These are phyloP conservation scores for Plectus sambesii DNA, from an alignment of 1,140 invertebrate species.

Conservation along the genomic window DNA sequence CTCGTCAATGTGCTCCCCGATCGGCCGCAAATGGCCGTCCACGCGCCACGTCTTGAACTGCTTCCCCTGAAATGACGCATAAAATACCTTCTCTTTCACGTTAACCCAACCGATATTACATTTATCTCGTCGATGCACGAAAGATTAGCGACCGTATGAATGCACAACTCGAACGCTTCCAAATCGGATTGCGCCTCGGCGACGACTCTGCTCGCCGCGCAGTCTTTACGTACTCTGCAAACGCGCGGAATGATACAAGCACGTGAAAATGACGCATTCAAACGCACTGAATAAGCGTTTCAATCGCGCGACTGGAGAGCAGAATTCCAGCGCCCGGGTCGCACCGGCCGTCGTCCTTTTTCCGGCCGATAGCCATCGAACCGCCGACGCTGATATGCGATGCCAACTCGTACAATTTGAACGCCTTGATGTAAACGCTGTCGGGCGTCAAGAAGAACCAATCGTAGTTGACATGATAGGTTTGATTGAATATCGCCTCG, in stretches of 20 bases:
- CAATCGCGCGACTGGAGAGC: constrained; percentile 37
- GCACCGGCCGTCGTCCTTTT: constrained; percentile 26
- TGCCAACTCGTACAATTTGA: constrained; percentile 27
- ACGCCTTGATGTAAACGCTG: constrained; percentile 42
- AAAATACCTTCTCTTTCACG: no score
- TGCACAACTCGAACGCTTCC: constrained; percentile 38
- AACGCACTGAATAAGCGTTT: constrained; percentile 31
- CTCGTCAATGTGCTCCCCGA: no score
- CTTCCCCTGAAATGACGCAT: constrained; percentile 16
- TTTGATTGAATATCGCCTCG: constrained; percentile 38
- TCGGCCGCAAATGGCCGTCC: no score
- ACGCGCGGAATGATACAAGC: no score
- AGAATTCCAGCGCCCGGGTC: constrained; percentile 34
- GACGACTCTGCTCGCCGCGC: no score
- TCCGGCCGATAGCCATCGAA: constrained; percentile 24
- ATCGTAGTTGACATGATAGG: constrained; percentile 38
- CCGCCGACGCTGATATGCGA: constrained; percentile 33
- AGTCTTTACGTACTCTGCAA: no score
- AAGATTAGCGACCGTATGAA: constrained; percentile 38
- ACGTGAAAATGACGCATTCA: constrained; percentile 7
- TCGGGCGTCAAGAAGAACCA: constrained; percentile 43
- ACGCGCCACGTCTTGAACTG: constrained; percentile 31
- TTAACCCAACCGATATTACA: constrained; percentile 10
- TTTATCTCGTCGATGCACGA: constrained; percentile 23
- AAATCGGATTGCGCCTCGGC: constrained; percentile 30